Conservation (phyloP, 2,888 invertebrate genomes). For the Drosophila nr. fundita region DNA sequence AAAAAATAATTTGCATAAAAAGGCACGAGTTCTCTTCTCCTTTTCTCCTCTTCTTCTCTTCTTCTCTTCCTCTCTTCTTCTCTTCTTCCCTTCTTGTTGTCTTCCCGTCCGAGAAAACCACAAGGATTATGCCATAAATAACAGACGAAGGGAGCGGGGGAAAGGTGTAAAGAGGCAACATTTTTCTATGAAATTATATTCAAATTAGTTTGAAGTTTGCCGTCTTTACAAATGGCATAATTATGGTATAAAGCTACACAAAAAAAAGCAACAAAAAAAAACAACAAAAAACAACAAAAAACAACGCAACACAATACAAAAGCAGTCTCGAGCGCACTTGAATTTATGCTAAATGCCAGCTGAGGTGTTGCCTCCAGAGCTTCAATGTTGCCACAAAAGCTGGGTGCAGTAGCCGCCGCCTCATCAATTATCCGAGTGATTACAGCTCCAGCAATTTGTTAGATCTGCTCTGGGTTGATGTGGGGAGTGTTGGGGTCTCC, state of each 20-base stretch:
- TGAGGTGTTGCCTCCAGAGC: slow-evolving; percentile 30
- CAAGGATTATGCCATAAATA: slow-evolving; percentile 81
- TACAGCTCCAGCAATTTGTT: slow-evolving; percentile 70
- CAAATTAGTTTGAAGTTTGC: slow-evolving; percentile 77
- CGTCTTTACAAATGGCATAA: slow-evolving; percentile 71
- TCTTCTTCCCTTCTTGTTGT: slow-evolving; percentile 8
- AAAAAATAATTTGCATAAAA: slow-evolving; percentile 82
- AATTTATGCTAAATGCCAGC: slow-evolving; percentile 72
- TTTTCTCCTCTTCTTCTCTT: neutral
- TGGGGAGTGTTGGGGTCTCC: neutral
- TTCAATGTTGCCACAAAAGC: slow-evolving; percentile 31
- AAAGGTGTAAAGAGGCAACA: neutral
- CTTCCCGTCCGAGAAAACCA: slow-evolving; percentile 22
- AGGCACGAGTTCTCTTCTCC: slow-evolving; percentile 63
- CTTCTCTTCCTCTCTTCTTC: slow-evolving; percentile 2
- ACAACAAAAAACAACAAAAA: neutral
- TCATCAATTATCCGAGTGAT: slow-evolving; percentile 79
- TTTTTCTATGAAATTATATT: slow-evolving; percentile 78
- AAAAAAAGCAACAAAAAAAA: neutral
- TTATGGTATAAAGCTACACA: slow-evolving; percentile 56
- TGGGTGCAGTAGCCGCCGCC: slow-evolving; percentile 61
- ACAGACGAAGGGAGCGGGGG: slow-evolving; percentile 15
- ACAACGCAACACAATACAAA: slow-evolving; percentile 20
- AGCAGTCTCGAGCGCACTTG: slow-evolving; percentile 51
- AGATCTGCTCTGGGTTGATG: slow-evolving; percentile 45